phyloP scores from a whole-genome alignment of 2,113 vertebrate species.

The Aldabrachelys gigantea region DNA sequence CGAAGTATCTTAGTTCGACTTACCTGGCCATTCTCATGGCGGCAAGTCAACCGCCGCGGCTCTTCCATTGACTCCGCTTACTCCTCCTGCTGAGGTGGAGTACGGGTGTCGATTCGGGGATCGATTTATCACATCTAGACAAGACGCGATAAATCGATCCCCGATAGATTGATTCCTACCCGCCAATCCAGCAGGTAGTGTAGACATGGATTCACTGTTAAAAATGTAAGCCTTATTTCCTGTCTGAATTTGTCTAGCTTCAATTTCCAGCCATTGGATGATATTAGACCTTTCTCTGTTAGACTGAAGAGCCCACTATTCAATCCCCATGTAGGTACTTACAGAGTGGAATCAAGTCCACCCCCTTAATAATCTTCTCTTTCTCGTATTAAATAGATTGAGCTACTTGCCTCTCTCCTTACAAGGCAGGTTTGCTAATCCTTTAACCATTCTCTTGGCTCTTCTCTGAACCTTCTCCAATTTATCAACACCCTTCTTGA shows the following conservation, averaged over 20 bases:
- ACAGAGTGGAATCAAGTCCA: not conserved
- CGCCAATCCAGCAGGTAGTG: too few relatives aligned
- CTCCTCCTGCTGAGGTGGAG: too few relatives aligned
- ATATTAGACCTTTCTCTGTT: not conserved
- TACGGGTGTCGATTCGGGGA: too few relatives aligned
- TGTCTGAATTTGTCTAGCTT: not conserved
- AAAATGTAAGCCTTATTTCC: not conserved
- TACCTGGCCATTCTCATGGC: too few relatives aligned
- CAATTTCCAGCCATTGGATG: not conserved
- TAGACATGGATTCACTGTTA: too few relatives aligned
- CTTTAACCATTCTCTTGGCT: not conserved
- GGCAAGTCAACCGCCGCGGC: too few relatives aligned
- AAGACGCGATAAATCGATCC: too few relatives aligned
- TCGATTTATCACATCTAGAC: too few relatives aligned
- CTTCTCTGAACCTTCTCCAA: not conserved
- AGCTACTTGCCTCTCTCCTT: not conserved
- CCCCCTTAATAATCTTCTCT: not conserved
- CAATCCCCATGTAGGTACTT: not conserved
- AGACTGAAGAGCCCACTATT: too few relatives aligned
- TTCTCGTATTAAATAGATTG: not conserved
- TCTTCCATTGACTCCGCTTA: too few relatives aligned
- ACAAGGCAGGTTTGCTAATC: not conserved
- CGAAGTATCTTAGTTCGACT: too few relatives aligned
- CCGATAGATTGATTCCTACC: too few relatives aligned
- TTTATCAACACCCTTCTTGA: not conserved